Evolutionary conservation across 2,113 vertebrate genomes (phyloP).

Genomic region (Peromyscus leucopus): DNA sequence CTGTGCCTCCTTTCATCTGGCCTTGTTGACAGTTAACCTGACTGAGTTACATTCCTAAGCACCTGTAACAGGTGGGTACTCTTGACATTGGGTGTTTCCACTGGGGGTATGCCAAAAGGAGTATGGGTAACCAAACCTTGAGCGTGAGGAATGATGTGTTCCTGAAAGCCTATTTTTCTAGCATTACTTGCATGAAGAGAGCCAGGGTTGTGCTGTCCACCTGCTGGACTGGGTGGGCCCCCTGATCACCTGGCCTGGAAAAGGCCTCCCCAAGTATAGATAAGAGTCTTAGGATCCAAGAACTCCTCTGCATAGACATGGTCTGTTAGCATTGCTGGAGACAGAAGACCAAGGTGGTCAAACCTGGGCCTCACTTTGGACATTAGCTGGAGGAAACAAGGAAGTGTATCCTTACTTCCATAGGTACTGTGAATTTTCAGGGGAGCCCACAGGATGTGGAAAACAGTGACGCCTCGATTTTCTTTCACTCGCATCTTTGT

Average conservation of each 20-base stretch:
- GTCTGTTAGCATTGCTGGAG: background rate
- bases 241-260: background rate
- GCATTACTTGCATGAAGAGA: background rate
- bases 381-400: conserved; percentile 12
- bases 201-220: background rate
- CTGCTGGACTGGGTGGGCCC: background rate
- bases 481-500: background rate
- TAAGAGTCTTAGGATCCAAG: background rate
- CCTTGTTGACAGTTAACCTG: conserved; percentile 5
- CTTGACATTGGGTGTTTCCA: conserved; percentile 28
- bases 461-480: background rate
- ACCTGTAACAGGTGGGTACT: background rate
- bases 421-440: background rate
- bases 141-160: conserved; percentile 9
- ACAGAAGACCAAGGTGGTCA: background rate
- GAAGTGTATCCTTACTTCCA: background rate
- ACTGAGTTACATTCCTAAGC: background rate
- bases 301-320: background rate
- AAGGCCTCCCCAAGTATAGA: background rate
- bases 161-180: background rate
- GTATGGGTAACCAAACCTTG: background rate
- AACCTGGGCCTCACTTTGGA: background rate
- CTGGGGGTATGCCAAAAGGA: background rate
- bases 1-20: accelerated
- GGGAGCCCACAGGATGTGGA: background rate